These are phyloP conservation scores for Dicyrtomina minuta DNA, from an alignment of 2,888 invertebrate genomes.

Conservation along the genomic window DNA sequence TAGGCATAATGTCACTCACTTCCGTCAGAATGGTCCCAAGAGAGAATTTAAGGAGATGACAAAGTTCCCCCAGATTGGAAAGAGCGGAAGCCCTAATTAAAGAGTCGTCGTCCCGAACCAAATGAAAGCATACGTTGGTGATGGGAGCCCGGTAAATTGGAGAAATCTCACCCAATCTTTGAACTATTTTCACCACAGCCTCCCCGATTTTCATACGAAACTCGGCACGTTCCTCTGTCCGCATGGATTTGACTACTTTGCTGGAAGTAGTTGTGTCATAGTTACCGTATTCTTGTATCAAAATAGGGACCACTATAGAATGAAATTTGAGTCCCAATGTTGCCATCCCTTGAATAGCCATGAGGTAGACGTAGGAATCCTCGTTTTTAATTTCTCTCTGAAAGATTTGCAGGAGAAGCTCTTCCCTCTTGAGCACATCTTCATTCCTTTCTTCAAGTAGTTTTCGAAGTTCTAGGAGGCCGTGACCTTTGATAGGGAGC, in stretches of 20 bases:
- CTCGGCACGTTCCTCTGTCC: constrained; percentile 51
- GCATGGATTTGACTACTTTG: constrained; percentile 23
- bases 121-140: constrained; percentile 70
- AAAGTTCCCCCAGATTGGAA: constrained; percentile 80
- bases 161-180: constrained; percentile 70
- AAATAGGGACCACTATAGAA: constrained; percentile 66
- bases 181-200: constrained; percentile 71
- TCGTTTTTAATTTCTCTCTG: constrained; percentile 73
- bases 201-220: constrained; percentile 78
- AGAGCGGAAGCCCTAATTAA: constrained; percentile 76
- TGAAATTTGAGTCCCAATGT: constrained; percentile 68
- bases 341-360: constrained; percentile 74
- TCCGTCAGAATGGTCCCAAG: constrained; percentile 72
- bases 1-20: constrained; percentile 58
- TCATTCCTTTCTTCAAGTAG: constrained; percentile 68
- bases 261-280: not conserved
- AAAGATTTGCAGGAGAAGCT: constrained; percentile 70
- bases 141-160: constrained; percentile 68
- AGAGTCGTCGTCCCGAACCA: constrained; percentile 69
- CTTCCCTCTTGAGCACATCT: constrained; percentile 66
- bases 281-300: constrained; percentile 67
- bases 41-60: constrained; percentile 71
- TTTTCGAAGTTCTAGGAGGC: constrained; percentile 70
- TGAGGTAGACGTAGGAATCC: constrained; percentile 80
- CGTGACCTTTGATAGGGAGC: constrained; percentile 80